Evolutionary conservation across 2,797 vertebrate species (phyloP).

Genomic region (Rallus crepitans): DNA sequence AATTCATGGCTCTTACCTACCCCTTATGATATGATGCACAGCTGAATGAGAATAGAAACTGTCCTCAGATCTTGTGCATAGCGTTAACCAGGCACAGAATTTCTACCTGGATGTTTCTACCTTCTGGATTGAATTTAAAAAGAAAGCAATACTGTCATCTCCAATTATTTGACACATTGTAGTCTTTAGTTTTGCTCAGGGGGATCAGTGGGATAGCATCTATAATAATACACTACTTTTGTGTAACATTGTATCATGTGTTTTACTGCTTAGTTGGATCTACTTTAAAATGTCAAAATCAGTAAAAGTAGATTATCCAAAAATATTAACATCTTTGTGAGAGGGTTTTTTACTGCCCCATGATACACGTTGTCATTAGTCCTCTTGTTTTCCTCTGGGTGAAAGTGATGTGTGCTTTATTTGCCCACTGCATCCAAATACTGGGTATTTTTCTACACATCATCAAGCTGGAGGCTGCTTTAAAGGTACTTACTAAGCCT

Average conservation of each 20-base stretch:
- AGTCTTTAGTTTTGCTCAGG: background rate
- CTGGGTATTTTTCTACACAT: background rate
- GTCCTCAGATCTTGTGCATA: background rate
- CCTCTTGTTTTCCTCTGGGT: background rate
- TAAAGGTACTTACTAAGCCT: background rate
- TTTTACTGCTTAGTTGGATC: background rate
- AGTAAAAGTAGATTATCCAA: background rate
- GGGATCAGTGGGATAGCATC: background rate
- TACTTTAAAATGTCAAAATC: background rate
- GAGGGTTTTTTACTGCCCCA: background rate
- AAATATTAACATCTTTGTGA: background rate
- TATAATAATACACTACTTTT: background rate
- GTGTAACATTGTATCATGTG: background rate
- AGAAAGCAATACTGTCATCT: background rate
- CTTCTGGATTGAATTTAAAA: background rate
- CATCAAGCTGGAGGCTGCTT: background rate
- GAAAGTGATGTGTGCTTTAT: background rate
- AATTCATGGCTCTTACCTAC: background rate
- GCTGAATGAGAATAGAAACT: background rate
- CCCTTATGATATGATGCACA: background rate
- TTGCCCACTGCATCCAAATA: background rate
- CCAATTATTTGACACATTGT: background rate
- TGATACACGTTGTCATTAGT: background rate
- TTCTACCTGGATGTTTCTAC: background rate
- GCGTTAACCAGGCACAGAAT: background rate